Evolutionary conservation across 2,113 vertebrate species (phyloP).

Genomic region (Microcebus tavaratra): DNA sequence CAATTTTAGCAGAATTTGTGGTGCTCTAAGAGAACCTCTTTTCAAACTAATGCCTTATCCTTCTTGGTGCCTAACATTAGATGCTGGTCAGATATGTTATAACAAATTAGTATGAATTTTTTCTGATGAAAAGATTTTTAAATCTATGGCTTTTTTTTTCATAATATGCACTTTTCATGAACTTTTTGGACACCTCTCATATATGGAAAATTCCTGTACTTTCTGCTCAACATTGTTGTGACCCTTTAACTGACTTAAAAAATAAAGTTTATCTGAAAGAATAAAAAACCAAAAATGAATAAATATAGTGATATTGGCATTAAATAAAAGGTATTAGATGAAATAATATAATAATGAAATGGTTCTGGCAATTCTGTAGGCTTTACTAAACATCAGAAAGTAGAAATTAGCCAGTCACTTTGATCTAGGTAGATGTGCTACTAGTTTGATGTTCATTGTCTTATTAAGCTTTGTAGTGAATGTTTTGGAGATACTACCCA

Average conservation of each 20-base stretch:
- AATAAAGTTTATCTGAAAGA: background rate
- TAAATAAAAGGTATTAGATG: background rate
- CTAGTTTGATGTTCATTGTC: background rate
- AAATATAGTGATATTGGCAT: background rate
- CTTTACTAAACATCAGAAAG: background rate
- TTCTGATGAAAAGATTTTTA: too few relatives aligned
- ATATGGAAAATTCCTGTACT: background rate
- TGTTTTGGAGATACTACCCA: background rate
- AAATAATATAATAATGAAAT: background rate
- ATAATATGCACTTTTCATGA: too few relatives aligned
- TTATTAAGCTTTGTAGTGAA: background rate
- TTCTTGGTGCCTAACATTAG: too few relatives aligned
- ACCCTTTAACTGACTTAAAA: background rate
- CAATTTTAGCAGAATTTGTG: too few relatives aligned
- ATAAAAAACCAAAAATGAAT: background rate
- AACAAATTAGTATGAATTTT: too few relatives aligned
- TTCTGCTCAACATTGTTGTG: background rate
- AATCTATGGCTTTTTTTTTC: too few relatives aligned
- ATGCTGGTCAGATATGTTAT: too few relatives aligned
- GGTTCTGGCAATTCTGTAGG: background rate
- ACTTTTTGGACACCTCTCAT: too few relatives aligned
- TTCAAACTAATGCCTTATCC: too few relatives aligned
- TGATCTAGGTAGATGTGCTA: background rate
- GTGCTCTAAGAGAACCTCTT: too few relatives aligned
- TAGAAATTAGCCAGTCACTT: background rate